Conservation (phyloP, 2,888 invertebrate species). For the Torymus texanus region DNA sequence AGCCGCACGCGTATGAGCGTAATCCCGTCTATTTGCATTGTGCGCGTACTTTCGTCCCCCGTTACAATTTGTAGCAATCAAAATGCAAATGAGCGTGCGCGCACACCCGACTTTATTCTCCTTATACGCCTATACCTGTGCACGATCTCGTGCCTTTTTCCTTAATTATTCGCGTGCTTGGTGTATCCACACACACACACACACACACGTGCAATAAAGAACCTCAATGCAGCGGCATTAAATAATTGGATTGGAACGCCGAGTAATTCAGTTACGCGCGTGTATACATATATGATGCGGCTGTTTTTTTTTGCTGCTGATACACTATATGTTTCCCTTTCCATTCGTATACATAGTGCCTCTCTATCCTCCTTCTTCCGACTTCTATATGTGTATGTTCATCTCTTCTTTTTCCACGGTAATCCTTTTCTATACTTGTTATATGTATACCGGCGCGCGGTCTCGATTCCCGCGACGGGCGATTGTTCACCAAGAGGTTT, state of each 20-base stretch:
- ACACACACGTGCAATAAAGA: neutral
- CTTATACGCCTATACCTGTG: neutral
- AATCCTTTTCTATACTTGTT: neutral
- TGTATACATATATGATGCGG: neutral
- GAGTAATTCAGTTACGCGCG: slow-evolving; percentile 15
- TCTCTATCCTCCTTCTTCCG: too few species aligned
- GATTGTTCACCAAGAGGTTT: too few species aligned
- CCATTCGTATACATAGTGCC: slow-evolving; percentile 22
- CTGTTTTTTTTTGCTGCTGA: neutral
- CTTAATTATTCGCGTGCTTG: neutral
- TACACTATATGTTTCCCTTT: slow-evolving; percentile 31
- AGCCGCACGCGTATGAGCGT: neutral
- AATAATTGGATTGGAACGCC: slow-evolving; percentile 47
- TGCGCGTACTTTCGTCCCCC: neutral
- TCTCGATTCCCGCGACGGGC: too few species aligned
- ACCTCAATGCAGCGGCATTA: slow-evolving; percentile 5
- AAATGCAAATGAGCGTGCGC: slow-evolving; percentile 13
- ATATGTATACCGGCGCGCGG: neutral
- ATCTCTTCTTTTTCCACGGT: neutral
- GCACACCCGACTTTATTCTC: slow-evolving; percentile 3
- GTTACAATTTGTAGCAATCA: slow-evolving; percentile 36
- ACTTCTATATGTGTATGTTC: too few species aligned
- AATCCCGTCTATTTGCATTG: too few species aligned
- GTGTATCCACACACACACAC: too few species aligned
- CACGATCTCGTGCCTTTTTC: neutral